Conservation (phyloP, 2,888 invertebrate genomes). For the Callosobruchus maculatus region DNA sequence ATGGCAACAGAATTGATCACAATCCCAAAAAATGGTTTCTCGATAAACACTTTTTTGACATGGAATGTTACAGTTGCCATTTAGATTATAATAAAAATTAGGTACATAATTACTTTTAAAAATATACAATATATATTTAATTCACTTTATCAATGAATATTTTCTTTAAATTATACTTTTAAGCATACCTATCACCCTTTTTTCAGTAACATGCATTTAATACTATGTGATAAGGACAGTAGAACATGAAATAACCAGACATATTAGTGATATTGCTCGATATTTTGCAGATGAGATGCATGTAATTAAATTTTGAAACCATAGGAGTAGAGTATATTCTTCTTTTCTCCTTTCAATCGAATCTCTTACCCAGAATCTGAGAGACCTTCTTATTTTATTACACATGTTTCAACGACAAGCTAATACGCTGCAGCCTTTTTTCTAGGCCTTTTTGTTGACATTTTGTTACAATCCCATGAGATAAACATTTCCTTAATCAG, state of each 20-base stretch:
- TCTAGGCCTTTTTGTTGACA: too few species aligned
- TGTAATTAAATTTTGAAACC: too few species aligned
- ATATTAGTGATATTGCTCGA: neutral
- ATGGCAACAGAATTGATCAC: neutral
- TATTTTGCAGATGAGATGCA: neutral
- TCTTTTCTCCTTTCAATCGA: too few species aligned
- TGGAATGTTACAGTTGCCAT: conserved; percentile 13
- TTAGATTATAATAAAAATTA: conserved; percentile 4
- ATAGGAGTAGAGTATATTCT: too few species aligned
- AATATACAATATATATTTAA: conserved; percentile 13
- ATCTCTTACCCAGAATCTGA: too few species aligned
- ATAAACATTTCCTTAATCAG: too few species aligned
- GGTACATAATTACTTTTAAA: conserved; percentile 8
- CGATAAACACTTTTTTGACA: conserved; percentile 3
- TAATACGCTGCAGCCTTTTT: too few species aligned
- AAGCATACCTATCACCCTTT: conserved; percentile 20
- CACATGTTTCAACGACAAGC: too few species aligned
- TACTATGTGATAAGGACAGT: neutral
- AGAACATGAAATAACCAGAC: neutral
- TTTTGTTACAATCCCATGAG: too few species aligned
- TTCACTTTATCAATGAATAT: conserved; percentile 1
- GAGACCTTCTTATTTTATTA: too few species aligned
- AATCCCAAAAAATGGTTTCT: neutral
- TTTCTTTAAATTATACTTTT: neutral
- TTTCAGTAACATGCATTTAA: conserved; percentile 10